phyloP scores from a whole-genome alignment of 2,113 vertebrate genomes.

The Calyptommatus sinebrachiatus region DNA sequence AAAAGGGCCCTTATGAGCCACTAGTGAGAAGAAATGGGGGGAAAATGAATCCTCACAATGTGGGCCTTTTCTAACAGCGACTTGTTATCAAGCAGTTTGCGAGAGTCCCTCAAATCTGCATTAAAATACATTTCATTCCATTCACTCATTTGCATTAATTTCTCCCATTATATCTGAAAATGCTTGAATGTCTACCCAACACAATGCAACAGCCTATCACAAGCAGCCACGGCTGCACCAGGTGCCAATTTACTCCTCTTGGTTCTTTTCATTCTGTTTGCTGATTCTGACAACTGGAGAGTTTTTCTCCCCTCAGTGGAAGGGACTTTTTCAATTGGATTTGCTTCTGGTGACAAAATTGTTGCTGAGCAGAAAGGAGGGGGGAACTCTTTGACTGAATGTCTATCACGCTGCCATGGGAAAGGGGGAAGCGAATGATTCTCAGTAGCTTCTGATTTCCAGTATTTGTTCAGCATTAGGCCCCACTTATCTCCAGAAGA shows the following conservation, averaged over 20 bases:
- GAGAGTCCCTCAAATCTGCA: slow-evolving; percentile 97
- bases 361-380: slow-evolving; percentile 83
- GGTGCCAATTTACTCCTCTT: slow-evolving; percentile 93
- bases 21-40: slow-evolving; percentile 90
- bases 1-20: slow-evolving; percentile 94
- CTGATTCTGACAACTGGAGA: slow-evolving; percentile 87
- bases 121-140: slow-evolving; percentile 98
- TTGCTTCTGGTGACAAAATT: slow-evolving; percentile 95
- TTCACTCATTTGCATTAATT: slow-evolving; percentile 99
- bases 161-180: slow-evolving; percentile 98
- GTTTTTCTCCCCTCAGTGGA: slow-evolving; percentile 80
- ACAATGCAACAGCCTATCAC: slow-evolving; percentile 94
- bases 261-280: slow-evolving; percentile 85
- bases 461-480: slow-evolving; percentile 99
- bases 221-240: slow-evolving; percentile 85
- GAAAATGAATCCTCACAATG: slow-evolving; percentile 96
- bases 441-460: slow-evolving; percentile 99
- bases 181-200: slow-evolving; percentile 93
- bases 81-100: slow-evolving; percentile 98
- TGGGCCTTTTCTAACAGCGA: slow-evolving; percentile 94
- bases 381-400: slow-evolving; percentile 78
- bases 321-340: slow-evolving; percentile 93
- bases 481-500: slow-evolving; percentile 98
- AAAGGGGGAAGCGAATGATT: slow-evolving; percentile 98
- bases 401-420: slow-evolving; percentile 98